Base-by-base conservation (phyloP, 92 coral and sea anemone species). In the Nematostella vectensis region DNA sequence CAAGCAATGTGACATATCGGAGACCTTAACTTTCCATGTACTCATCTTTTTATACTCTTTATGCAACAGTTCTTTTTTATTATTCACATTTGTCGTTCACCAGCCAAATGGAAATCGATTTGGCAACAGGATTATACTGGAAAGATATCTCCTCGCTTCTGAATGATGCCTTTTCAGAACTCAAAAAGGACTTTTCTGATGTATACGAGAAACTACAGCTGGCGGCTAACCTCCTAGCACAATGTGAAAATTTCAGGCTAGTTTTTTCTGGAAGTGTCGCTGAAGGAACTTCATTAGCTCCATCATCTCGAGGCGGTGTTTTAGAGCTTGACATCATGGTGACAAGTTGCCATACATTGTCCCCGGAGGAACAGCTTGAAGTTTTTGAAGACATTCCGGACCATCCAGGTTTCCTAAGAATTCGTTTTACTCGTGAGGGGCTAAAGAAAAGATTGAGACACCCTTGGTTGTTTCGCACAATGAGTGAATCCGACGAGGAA, bases 261-360 rank as follows among this genome's bases (percentile, higher is more conserved):
- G 11, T 58, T 17, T 58, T 42, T 29, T 36, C 49, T 20, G 63
- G 63, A 19, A 58, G 63, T 39, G 12, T 28, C 18, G 19, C 50
- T 3, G 63, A 58, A 58, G 27, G 27, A 0, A 21, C 49, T 4
- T 33, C 47, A 4, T 21, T 58, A 3, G 22, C 43, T 18, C 63
- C 63, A 17, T 25, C 8, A 9, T 1, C 40, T 4, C 25, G 62
- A n/a, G 19, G 36, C 30, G 47, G 4, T n/a, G 29, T 25, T 16
- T 39, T 42, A 25, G 63, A 58, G 24, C 27, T 27, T 11, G 63
- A 58, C 20, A 31, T 58, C 15, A 58, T 58, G 63, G 1, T 39
- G 0, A 17, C 28, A 31, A 25, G 29, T 22, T 18, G 25, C 49
- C 19, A 27, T 25, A 18, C 33, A 4, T 24, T 58, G 17, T 21